Conservation (phyloP, 2,888 invertebrate species). For the Liposcelis brunnea region DNA sequence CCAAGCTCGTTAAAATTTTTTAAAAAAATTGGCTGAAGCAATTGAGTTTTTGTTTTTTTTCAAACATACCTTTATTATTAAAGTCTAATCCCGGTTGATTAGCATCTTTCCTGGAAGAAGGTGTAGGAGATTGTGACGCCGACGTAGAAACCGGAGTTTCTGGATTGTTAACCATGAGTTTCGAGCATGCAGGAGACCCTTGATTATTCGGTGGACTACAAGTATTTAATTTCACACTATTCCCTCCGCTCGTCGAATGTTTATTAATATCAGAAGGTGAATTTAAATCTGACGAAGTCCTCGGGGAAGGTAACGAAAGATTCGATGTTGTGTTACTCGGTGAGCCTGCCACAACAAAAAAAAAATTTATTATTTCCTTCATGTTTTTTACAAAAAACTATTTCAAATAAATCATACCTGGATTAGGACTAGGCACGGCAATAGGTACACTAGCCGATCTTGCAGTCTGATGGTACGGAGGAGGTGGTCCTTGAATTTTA, state of each 20-base stretch:
- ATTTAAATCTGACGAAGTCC: constrained; percentile 48
- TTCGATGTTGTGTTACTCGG: constrained; percentile 54
- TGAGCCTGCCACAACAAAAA: constrained; percentile 24
- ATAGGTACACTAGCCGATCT: constrained; percentile 57
- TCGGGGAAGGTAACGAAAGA: constrained; percentile 54
- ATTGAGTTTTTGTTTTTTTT: too few species aligned
- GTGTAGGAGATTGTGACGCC: constrained; percentile 1
- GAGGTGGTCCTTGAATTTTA: constrained; percentile 52
- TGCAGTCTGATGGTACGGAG: constrained; percentile 56
- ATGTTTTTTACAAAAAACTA: too few species aligned
- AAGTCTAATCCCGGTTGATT: too few species aligned
- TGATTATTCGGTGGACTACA: constrained; percentile 7
- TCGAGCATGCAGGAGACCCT: constrained; percentile 20
- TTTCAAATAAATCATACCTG: constrained; percentile 22
- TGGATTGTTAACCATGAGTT: constrained; percentile 49
- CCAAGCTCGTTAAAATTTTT: too few species aligned
- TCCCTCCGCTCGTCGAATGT: too few species aligned
- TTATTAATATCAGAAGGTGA: constrained; percentile 39
- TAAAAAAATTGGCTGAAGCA: too few species aligned
- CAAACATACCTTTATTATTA: constrained; percentile 6
- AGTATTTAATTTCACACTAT: constrained; percentile 1
- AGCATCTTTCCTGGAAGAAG: background rate
- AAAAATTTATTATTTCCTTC: too few species aligned
- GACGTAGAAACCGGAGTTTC: constrained; percentile 43
- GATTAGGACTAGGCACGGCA: constrained; percentile 54